Conservation (phyloP, 2,888 invertebrate genomes). For the Brachyptera risi region DNA sequence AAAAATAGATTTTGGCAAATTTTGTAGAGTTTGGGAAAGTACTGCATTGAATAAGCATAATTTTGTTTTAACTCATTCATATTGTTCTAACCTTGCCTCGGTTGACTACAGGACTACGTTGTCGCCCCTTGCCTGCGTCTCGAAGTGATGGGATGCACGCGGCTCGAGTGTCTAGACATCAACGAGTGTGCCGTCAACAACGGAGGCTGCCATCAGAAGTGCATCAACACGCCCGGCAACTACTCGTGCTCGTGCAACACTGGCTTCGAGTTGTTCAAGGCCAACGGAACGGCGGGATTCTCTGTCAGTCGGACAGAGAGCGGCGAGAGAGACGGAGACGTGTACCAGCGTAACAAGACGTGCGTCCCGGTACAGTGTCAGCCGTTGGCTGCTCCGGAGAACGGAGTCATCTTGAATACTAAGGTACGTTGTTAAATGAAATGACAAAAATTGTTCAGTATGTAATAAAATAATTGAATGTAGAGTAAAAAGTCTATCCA, state of each 20-base stretch:
- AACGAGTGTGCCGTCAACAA: conserved; percentile 84
- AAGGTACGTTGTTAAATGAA: conserved; percentile 53
- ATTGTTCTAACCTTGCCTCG: too few relatives aligned
- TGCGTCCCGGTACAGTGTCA: conserved; percentile 94
- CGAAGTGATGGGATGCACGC: conserved; percentile 89
- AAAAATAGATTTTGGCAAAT: too few relatives aligned
- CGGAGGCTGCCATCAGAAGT: conserved; percentile 91
- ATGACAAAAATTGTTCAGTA: too few relatives aligned
- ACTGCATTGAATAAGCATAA: too few relatives aligned
- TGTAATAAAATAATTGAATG: too few relatives aligned
- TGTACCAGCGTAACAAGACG: conserved; percentile 86
- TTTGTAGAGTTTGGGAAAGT: too few relatives aligned
- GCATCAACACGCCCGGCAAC: conserved; percentile 83
- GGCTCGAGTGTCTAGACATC: conserved; percentile 82
- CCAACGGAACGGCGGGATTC: conserved; percentile 88
- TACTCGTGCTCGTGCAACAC: conserved; percentile 85
- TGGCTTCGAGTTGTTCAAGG: conserved; percentile 82
- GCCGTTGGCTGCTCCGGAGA: conserved; percentile 68
- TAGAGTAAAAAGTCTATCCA: too few relatives aligned
- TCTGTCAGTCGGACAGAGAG: conserved; percentile 74
- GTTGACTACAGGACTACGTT: conserved; percentile 69
- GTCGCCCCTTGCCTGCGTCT: conserved; percentile 85
- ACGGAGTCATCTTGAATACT: conserved; percentile 78
- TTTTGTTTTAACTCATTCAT: too few relatives aligned
- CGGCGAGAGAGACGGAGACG: conserved; percentile 84